These are phyloP conservation scores for Leptinotarsa lineolata DNA, from an alignment of 1,140 invertebrate species.

Conservation along the genomic window DNA sequence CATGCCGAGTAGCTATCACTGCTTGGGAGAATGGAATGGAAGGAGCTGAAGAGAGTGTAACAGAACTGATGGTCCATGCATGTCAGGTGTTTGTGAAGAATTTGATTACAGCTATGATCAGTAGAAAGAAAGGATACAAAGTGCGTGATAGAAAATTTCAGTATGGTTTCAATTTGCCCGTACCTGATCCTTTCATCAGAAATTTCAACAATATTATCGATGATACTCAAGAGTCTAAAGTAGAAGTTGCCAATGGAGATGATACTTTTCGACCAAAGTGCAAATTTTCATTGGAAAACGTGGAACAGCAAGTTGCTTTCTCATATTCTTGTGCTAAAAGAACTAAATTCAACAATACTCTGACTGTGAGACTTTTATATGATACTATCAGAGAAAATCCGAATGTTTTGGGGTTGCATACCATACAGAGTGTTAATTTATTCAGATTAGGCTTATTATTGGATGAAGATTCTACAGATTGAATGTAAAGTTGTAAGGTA, in stretches of 20 bases:
- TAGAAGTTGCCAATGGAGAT: constrained; percentile 44
- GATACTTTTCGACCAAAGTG: constrained; percentile 46
- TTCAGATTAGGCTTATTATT: constrained; percentile 43
- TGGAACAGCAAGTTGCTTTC: constrained; percentile 50
- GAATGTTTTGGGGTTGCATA: constrained; percentile 42
- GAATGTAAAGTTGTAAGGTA: no score
- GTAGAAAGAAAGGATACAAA: constrained; percentile 60
- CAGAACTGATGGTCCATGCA: constrained; percentile 46
- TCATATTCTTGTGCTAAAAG: constrained; percentile 47
- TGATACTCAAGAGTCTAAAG: constrained; percentile 43
- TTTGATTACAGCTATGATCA: constrained; percentile 61
- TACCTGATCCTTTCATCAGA: constrained; percentile 61
- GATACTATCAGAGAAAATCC: constrained; percentile 47
- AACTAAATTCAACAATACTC: constrained; percentile 29
- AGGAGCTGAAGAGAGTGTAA: constrained; percentile 47
- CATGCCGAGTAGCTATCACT: constrained; percentile 45
- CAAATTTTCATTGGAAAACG: constrained; percentile 46
- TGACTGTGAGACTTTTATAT: constrained; percentile 46
- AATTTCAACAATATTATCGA: constrained; percentile 56
- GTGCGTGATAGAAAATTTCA: constrained; percentile 60
- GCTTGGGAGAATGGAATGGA: constrained; percentile 52
- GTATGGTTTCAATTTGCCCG: constrained; percentile 60
- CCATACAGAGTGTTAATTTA: constrained; percentile 44
- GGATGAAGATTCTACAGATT: constrained; percentile 27
- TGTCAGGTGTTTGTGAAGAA: constrained; percentile 60